These are phyloP conservation scores for Elaphurus davidianus DNA, from an alignment of 2,113 vertebrate genomes.

Conservation along the genomic window DNA sequence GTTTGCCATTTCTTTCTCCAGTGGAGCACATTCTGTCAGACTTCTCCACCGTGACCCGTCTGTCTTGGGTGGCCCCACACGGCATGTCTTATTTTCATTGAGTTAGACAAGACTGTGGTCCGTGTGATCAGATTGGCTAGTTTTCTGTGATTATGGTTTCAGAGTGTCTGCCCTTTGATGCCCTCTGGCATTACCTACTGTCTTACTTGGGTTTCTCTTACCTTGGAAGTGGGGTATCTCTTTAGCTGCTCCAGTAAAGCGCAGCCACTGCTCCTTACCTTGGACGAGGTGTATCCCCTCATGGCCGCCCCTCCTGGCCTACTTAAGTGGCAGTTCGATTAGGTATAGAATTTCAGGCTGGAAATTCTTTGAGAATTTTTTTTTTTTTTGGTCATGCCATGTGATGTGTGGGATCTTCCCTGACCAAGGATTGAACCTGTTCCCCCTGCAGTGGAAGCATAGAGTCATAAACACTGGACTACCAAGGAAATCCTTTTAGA, in stretches of 20 bases:
- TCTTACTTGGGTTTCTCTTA: too few species aligned
- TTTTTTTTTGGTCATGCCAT: not conserved
- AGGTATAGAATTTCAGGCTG: not conserved
- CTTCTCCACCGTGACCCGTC: not conserved
- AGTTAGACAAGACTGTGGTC: not conserved
- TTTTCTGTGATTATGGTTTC: not conserved
- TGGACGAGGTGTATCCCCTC: too few species aligned
- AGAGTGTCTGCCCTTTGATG: not conserved
- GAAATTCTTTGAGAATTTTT: not conserved
- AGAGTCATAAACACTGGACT: not conserved
- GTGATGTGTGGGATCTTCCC: not conserved
- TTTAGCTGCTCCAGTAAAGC: too few species aligned
- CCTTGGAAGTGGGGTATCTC: too few species aligned
- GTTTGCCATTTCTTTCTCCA: not conserved
- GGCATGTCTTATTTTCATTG: not conserved
- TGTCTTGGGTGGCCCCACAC: fast-evolving
- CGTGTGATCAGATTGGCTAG: not conserved
- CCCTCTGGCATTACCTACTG: too few species aligned
- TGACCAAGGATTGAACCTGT: not conserved
- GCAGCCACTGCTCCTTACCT: too few species aligned
- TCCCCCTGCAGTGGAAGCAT: not conserved
- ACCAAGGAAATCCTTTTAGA: not conserved
- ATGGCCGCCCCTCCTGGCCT: too few species aligned
- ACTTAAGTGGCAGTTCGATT: not conserved
- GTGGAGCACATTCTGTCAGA: not conserved